Percentiles rank a stretch among this genome's conserved stretches.
Conservation (phyloP, 2,113 vertebrate genomes). For the Carollia perspicillata region DNA sequence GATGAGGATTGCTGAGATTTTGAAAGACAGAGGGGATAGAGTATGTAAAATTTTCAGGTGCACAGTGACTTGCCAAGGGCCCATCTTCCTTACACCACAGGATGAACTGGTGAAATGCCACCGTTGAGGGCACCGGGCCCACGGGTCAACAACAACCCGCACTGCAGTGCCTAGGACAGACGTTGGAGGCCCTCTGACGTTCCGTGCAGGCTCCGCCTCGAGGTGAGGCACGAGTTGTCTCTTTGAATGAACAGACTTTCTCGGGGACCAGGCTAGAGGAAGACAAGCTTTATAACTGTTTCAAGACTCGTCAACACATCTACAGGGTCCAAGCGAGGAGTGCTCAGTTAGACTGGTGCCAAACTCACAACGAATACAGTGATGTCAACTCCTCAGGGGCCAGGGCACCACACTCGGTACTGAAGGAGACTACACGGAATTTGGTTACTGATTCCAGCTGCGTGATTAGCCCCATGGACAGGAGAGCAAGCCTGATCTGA, state of each 20-base stretch:
- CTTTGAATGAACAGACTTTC: not conserved
- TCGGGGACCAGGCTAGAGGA: not conserved
- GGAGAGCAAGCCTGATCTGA: not conserved
- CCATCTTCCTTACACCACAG: no score
- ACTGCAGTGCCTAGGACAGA: not conserved
- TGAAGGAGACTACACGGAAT: not conserved
- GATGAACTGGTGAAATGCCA: no score
- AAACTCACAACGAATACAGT: not conserved
- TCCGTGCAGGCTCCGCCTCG: not conserved
- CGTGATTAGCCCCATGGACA: not conserved
- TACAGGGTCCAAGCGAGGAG: not conserved
- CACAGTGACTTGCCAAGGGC: not conserved
- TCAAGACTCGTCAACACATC: not conserved
- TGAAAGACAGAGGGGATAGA: not conserved
- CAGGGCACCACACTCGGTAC: not conserved
- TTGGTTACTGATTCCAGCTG: not conserved
- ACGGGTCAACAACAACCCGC: not conserved
- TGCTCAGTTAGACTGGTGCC: not conserved
- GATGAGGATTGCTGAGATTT: not conserved
- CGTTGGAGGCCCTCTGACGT: not conserved
- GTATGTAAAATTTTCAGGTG: not conserved
- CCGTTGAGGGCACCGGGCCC: accelerated
- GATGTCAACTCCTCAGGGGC: not conserved
- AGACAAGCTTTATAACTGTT: not conserved
- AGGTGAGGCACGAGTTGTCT: not conserved